phyloP scores from a whole-genome alignment of 2,888 invertebrate species.

The Limenitis camilla region DNA sequence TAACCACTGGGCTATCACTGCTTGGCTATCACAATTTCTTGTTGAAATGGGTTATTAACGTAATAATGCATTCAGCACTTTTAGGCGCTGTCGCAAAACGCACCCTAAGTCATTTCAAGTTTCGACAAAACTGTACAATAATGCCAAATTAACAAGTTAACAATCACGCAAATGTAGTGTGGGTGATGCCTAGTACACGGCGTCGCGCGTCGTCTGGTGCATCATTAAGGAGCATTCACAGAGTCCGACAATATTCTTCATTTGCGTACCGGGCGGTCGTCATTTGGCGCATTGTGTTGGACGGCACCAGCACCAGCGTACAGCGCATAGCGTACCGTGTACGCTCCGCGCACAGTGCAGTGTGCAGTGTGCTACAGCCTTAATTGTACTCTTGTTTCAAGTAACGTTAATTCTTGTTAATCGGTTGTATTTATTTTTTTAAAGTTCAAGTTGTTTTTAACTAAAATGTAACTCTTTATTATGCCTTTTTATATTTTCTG shows the following conservation, averaged over 20 bases:
- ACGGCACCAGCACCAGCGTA: constrained; percentile 40
- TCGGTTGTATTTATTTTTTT: constrained; percentile 3
- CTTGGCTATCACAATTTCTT: too few relatives aligned
- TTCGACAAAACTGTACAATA: constrained; percentile 40
- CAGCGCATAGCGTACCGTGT: too few relatives aligned
- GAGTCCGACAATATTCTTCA: constrained; percentile 73
- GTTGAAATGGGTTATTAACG: too few relatives aligned
- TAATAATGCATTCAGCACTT: not conserved
- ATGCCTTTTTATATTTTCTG: not conserved
- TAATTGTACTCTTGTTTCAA: constrained; percentile 69
- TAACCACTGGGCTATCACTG: too few relatives aligned
- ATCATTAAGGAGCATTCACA: constrained; percentile 72
- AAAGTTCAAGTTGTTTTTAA: not conserved
- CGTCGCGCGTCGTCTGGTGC: constrained; percentile 38
- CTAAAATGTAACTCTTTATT: not conserved
- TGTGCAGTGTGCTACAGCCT: constrained; percentile 56
- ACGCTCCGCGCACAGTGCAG: constrained; percentile 24
- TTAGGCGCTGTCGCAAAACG: not conserved
- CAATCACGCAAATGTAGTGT: constrained; percentile 61
- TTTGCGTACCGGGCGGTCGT: constrained; percentile 65
- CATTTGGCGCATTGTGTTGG: constrained; percentile 70
- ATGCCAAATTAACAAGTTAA: constrained; percentile 58
- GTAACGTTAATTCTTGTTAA: constrained; percentile 17
- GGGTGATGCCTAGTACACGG: constrained; percentile 49
- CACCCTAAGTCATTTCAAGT: constrained; percentile 5